Base-by-base conservation (phyloP, 2,797 vertebrate species). In the Sebastes hopkinsi region DNA sequence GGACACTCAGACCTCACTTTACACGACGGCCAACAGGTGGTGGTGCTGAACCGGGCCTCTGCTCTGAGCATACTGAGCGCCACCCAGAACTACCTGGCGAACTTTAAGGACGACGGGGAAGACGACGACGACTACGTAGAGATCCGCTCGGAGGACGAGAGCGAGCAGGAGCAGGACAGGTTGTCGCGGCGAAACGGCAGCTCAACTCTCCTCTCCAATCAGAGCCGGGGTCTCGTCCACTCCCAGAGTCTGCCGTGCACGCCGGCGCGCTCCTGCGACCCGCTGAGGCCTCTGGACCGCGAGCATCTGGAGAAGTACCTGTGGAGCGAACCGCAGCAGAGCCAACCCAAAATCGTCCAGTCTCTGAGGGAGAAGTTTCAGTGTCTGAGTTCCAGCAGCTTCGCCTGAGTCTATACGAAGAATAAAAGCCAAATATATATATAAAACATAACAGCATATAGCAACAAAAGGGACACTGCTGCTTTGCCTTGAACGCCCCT, bases 111-210 rank as follows among this genome's bases (percentile, higher is more conserved):
- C 93, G 95, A 94, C 20, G 97, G 93, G 3, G 97, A 97, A 42
- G 97, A 98, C 10, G 97, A 98, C 0, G 98, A 99, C 2, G 98
- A 99, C 91, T 99, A 99, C 3, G 99, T 99, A 5, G 99, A 99
- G 93, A 99, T 99, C 80, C 98, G 97, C 87, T 99, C 98, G 0
- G 98, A 99, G 88, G 98, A 99, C 32, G 98, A 99, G 20, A 75
- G 66, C 1, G 97, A 96, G 54, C 94, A 82, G 12, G 88, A 92
- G 78, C 78, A 59, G 64, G 80, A 77, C 46, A 65, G 67, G 82
- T 20, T 75, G 65, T 56, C 64, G 0, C 83, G 78, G 66, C 50
- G 71, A 18, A 84, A 72, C 5, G 36, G 65, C 56, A 66, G 70
- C 70, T 81, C 84, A 0, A 72, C 69, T 0, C 77, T 7, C 22